phyloP scores from a whole-genome alignment of 2,113 vertebrate species.

The Callopanchax toddi region DNA sequence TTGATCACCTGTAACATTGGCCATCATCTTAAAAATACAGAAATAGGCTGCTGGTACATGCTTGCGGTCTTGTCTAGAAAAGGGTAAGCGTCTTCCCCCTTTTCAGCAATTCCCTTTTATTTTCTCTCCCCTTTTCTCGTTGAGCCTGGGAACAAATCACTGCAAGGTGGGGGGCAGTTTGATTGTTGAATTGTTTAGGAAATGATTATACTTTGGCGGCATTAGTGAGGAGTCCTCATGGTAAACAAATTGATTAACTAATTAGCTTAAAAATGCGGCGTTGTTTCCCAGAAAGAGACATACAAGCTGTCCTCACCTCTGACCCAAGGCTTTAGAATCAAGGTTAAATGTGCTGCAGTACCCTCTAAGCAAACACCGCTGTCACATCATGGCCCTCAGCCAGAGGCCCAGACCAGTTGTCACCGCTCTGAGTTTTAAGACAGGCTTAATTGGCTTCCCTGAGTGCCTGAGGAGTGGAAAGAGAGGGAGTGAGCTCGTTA shows the following conservation, averaged over 20 bases:
- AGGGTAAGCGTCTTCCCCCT: slow-evolving; percentile 61
- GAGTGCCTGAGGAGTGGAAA: slow-evolving; percentile 60
- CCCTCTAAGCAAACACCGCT: slow-evolving; percentile 47
- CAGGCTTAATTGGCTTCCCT: slow-evolving; percentile 72
- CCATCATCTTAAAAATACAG: slow-evolving; percentile 86
- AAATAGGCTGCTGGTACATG: slow-evolving; percentile 84
- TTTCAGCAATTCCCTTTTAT: slow-evolving; percentile 76
- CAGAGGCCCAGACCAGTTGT: slow-evolving; percentile 70
- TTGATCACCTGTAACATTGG: slow-evolving; percentile 89
- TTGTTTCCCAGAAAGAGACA: slow-evolving; percentile 26
- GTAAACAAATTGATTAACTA: slow-evolving; percentile 73
- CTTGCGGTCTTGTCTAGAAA: slow-evolving; percentile 78
- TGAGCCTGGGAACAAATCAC: slow-evolving; percentile 76
- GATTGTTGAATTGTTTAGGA: slow-evolving; percentile 67
- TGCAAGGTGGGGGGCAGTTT: slow-evolving; percentile 33
- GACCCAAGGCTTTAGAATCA: slow-evolving; percentile 47
- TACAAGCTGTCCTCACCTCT: slow-evolving; percentile 37
- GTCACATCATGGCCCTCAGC: slow-evolving; percentile 50
- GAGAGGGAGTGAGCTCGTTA: slow-evolving; percentile 65
- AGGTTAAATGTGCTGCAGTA: slow-evolving; percentile 48
- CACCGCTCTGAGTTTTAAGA: slow-evolving; percentile 73
- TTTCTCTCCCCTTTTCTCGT: slow-evolving; percentile 60
- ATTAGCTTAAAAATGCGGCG: slow-evolving; percentile 60
- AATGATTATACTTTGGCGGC: no score
- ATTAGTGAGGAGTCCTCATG: slow-evolving; percentile 44